Evolutionary conservation across 2,113 vertebrate genomes (phyloP), one percentile per base, ranked within the genome.

Genomic region (Forbesichthys papilliferus): DNA sequence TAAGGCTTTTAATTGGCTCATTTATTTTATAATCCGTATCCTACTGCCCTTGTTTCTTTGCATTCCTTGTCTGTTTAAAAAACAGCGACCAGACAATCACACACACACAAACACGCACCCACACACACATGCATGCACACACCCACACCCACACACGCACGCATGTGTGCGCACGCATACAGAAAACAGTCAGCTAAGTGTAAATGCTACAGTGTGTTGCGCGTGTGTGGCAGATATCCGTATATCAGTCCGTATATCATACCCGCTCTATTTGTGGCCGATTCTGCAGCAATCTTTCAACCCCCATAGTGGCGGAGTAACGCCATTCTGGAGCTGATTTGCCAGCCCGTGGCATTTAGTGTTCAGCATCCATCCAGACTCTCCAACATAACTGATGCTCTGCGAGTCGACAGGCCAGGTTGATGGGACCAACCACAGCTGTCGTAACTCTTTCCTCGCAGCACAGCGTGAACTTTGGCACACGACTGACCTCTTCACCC

Each of bases 311-410:
- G 0, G 47, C 57, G 65, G 65, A 77, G 62, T 58, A 36, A 55
- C 0, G 4, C 47, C 36, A 52, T 46, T 0, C 6, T 10, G 9
- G 11, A 14, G 11, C 54, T 69, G 61, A 69, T 80, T 78, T 74
- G 68, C 67, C 77, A 74, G 34, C 69, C 69, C 48, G 1, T 59
- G 56, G 53, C 36, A 47, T 52, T 61, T 63, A 68, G 65, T 75
- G 80, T 75, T 75, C 2, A 68, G 51, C 68, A 9, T 68, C 5
- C 8, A 46, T 68, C 5, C 8, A 46, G 48, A 64, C 72, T 73
- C 73, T 73, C 58, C 34, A 67, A 60, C 75, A 84, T 85, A 81
- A 85, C 84, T 77, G 82, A 78, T 64, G 55, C 27, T 11, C 57
- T 61, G 79, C 16, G 68, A 69, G 36, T 9, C 69, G 80, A 77